Evolutionary conservation across 2,888 invertebrate species (phyloP).

Genomic region (Leptopilina syphax): DNA sequence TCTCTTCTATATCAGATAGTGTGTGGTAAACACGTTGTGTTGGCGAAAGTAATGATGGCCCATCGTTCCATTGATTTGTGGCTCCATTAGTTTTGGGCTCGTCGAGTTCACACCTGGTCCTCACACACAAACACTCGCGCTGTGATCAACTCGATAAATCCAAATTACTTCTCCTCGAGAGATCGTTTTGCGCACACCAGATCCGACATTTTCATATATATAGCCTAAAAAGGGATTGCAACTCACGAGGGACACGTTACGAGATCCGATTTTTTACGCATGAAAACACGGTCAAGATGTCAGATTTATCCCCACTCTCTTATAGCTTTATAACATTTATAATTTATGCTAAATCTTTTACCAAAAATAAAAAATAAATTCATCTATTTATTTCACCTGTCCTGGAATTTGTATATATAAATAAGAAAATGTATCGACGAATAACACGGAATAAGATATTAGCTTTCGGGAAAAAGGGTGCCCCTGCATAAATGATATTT

Average conservation of each 20-base stretch:
- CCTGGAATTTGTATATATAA: not conserved
- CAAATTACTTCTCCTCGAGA: conserved; percentile 64
- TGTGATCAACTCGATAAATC: conserved; percentile 69
- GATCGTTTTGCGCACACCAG: conserved; percentile 43
- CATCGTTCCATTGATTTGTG: conserved; percentile 74
- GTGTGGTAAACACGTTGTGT: conserved; percentile 75
- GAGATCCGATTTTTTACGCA: conserved; percentile 9
- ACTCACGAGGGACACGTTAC: conserved; percentile 6
- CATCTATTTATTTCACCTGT: not conserved
- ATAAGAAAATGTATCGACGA: not conserved
- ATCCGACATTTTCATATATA: conserved; percentile 47
- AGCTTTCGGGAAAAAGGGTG: not conserved
- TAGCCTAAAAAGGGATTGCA: conserved; percentile 27
- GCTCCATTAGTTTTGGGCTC: conserved; percentile 75
- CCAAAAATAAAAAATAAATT: not conserved
- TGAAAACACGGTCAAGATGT: conserved; percentile 15
- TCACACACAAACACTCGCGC: conserved; percentile 53
- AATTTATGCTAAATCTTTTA: conserved; percentile 48
- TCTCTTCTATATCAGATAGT: conserved; percentile 61
- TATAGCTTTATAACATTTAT: conserved; percentile 22
- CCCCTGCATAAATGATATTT: not conserved
- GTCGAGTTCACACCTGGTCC: conserved; percentile 61
- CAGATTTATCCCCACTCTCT: conserved; percentile 5
- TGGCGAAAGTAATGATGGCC: conserved; percentile 73
- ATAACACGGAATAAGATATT: not conserved